Conservation (phyloP, 2,888 invertebrate species). For the Agrochola macilenta region DNA sequence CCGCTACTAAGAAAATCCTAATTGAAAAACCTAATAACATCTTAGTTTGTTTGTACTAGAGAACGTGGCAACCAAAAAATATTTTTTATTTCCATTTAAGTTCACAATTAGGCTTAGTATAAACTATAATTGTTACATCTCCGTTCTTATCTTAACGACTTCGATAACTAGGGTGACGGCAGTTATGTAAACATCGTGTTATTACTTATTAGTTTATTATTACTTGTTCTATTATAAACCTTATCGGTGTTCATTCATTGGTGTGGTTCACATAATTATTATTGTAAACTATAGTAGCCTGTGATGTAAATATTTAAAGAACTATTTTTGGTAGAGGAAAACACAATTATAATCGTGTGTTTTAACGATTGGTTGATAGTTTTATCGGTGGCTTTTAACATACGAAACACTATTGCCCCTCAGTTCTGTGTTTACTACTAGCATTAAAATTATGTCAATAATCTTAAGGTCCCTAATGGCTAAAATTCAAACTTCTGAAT, state of each 20-base stretch:
- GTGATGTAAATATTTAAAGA: conserved; percentile 20
- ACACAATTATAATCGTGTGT: neutral
- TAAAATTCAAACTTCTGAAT: too few relatives aligned
- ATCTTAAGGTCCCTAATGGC: too few relatives aligned
- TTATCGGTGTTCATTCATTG: conserved; percentile 66
- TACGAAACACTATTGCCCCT: too few relatives aligned
- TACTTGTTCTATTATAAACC: conserved; percentile 59
- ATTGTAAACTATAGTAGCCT: conserved; percentile 43
- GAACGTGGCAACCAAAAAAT: too few relatives aligned
- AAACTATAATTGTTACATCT: conserved; percentile 54
- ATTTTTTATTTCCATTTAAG: neutral
- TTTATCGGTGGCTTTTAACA: neutral
- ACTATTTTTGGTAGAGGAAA: conserved; percentile 40
- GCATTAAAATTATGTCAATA: too few relatives aligned
- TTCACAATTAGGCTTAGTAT: conserved; percentile 25
- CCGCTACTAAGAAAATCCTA: neutral
- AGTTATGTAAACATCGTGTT: conserved; percentile 65
- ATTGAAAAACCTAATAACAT: neutral
- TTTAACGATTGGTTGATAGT: neutral
- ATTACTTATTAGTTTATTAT: conserved; percentile 53
- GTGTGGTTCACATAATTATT: conserved; percentile 41
- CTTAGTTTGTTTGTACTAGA: too few relatives aligned
- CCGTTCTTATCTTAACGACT: conserved; percentile 63
- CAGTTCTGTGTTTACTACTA: too few relatives aligned
- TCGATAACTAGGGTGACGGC: conserved; percentile 62